phyloP scores from a whole-genome alignment of 2,113 vertebrate species.

The Pygoscelis adeliae region DNA sequence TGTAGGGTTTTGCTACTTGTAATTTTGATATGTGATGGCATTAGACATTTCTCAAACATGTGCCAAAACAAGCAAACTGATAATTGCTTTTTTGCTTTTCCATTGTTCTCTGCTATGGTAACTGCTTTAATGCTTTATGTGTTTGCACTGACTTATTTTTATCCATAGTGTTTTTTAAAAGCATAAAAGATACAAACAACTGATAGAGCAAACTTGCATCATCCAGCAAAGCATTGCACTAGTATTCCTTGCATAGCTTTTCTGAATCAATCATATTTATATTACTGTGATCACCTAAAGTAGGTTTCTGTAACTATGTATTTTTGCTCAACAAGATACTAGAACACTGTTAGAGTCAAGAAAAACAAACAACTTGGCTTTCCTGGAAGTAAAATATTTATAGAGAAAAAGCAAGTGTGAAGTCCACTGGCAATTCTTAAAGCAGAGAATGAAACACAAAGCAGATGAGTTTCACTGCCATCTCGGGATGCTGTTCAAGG shows the following conservation, averaged over 20 bases:
- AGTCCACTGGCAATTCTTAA: neutral
- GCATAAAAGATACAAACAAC: constrained; percentile 13
- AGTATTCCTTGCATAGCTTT: neutral
- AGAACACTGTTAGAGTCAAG: neutral
- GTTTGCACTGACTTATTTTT: constrained; percentile 3
- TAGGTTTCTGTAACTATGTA: neutral
- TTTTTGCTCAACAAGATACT: constrained; percentile 4
- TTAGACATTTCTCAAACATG: neutral
- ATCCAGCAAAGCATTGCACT: neutral
- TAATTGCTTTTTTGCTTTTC: constrained; percentile 27
- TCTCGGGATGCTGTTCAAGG: neutral
- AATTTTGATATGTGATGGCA: neutral
- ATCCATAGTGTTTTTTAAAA: neutral
- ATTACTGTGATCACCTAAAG: constrained; percentile 9
- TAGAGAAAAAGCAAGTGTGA: neutral
- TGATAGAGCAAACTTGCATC: neutral
- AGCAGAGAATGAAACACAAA: neutral
- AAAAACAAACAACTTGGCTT: constrained; percentile 16
- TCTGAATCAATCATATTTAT: constrained; percentile 17
- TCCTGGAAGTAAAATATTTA: constrained; percentile 26
- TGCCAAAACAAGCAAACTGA: neutral
- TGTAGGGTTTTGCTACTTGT: neutral
- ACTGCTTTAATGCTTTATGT: neutral
- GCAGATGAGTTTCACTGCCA: neutral
- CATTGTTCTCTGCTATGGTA: neutral